Base-by-base conservation (phyloP, 2,888 invertebrate species). In the Pocota personata region DNA sequence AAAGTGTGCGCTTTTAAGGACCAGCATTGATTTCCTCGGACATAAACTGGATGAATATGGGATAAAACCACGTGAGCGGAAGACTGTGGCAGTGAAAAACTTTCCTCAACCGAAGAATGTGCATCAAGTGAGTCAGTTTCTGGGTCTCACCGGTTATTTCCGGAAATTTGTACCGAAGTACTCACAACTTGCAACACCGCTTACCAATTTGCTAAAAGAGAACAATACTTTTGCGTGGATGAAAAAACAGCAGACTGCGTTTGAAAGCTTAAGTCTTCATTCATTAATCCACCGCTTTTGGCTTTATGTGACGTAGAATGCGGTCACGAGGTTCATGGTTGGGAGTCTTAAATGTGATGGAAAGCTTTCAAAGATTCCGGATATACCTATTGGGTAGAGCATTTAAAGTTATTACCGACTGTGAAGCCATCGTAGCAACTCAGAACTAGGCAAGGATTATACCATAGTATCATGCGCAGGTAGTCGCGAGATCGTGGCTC, bases 381-480 rank as follows among this genome's bases (percentile, higher is more conserved):
- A 86, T 89, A 1, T 90, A 90, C 75, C 66, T 90, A 16, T 48
- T 90, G 32, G 90, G 90, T 1, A 78, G 46, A 27, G 89, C n/a
- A 14, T 76, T 76, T 32, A 67, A 58, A 32, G 58, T 75, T 14
- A n/a, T 75, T 8, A 64, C 62, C 12, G 27, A 27, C 67, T 82
- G 67, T 84, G 87, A 55, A 75, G 66, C n/a, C n/a, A n/a, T n/a
- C n/a, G n/a, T n/a, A n/a, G n/a, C n/a, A n/a, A n/a, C n/a, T n/a
- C n/a, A n/a, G n/a, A n/a, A n/a, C n/a, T n/a, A n/a, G n/a, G n/a
- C 52, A 1, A 94, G 93, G 16, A 93, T 92, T 6, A 92, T 92
- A 88, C 94, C 94, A n/a, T 93, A 0, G 89, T 89, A 0, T 93
- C 94, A 43, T n/a, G n/a, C n/a, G n/a, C n/a, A 93, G 91, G 12